A percentile compares a stretch with the other conserved stretches of the same genome.
Conservation (phyloP, 2,113 vertebrate genomes). For the Ascaphus truei region DNA sequence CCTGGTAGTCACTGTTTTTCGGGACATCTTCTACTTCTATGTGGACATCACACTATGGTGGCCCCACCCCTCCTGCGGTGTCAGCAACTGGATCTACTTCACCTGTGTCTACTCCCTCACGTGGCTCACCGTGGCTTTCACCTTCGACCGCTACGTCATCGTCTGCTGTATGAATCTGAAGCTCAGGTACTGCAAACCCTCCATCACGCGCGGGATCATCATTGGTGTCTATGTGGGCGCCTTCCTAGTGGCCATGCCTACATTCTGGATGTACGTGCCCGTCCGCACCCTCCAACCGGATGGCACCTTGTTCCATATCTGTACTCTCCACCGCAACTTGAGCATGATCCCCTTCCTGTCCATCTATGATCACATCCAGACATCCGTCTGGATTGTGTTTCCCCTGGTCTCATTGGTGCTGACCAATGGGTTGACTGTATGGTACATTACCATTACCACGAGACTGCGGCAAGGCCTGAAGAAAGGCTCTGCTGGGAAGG, state of each 20-base stretch:
- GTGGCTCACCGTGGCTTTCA: slow-evolving; percentile 36
- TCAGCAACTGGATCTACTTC: slow-evolving; percentile 31
- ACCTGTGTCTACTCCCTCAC: slow-evolving; percentile 13
- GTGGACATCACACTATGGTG: slow-evolving; percentile 19
- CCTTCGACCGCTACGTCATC: slow-evolving; percentile 23
- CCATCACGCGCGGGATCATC: slow-evolving; percentile 5
- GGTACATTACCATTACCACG: slow-evolving; percentile 8
- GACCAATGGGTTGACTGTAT: slow-evolving; percentile 23
- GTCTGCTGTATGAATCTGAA: slow-evolving; percentile 30
- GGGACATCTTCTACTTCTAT: slow-evolving; percentile 35
- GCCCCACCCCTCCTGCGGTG: slow-evolving; percentile 12
- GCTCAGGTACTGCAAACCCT: slow-evolving; percentile 16
- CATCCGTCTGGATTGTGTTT: slow-evolving; percentile 11
- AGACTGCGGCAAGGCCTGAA: neutral
- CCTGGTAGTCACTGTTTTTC: slow-evolving; percentile 25
- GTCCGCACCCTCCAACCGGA: slow-evolving; percentile 1
- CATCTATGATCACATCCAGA: slow-evolving; percentile 25
- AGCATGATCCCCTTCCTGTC: neutral
- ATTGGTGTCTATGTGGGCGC: neutral
- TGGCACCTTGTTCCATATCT: slow-evolving; percentile 4
- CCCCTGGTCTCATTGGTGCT: slow-evolving; percentile 7
- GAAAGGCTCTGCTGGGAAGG: neutral
- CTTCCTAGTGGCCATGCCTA: slow-evolving; percentile 24
- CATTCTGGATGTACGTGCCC: slow-evolving; percentile 30
- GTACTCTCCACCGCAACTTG: neutral